Percentiles rank a stretch among this genome's conserved stretches.
Conservation (phyloP, 2,797 vertebrate genomes). For the Muscicapa striata region DNA sequence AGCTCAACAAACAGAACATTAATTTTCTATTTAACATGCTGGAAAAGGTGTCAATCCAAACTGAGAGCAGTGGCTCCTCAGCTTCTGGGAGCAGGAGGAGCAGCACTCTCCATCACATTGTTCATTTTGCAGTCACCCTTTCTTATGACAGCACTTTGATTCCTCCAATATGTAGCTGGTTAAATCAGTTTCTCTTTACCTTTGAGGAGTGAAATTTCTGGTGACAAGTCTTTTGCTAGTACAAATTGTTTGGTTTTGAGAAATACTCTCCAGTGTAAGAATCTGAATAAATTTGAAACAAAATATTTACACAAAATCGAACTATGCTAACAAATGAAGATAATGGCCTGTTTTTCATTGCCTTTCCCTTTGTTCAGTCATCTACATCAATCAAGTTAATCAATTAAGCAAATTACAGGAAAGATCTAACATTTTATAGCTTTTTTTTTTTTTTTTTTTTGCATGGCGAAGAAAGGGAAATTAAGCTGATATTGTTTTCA, state of each 20-base stretch:
- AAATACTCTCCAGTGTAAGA: background rate
- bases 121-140: background rate
- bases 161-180: conserved; percentile 2
- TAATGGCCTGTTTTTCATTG: background rate
- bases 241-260: background rate
- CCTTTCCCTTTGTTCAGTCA: background rate
- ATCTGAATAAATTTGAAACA: background rate
- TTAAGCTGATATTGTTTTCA: background rate
- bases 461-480: background rate
- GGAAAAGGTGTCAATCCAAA: conserved; percentile 9
- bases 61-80: background rate
- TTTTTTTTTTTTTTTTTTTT: background rate
- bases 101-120: background rate
- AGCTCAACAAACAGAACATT: background rate
- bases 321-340: background rate
- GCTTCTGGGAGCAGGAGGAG: background rate
- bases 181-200: background rate
- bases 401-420: conserved; percentile 9
- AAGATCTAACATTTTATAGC: background rate
- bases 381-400: conserved; percentile 3
- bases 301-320: conserved; percentile 43
- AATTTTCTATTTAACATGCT: conserved; percentile 50
- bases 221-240: conserved; percentile 9
- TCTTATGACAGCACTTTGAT: background rate
- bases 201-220: conserved; percentile 18